Evolutionary conservation across 2,113 vertebrate species (phyloP), one percentile per base, ranked within the genome.

Genomic region (Onychorhynchus coronatus): DNA sequence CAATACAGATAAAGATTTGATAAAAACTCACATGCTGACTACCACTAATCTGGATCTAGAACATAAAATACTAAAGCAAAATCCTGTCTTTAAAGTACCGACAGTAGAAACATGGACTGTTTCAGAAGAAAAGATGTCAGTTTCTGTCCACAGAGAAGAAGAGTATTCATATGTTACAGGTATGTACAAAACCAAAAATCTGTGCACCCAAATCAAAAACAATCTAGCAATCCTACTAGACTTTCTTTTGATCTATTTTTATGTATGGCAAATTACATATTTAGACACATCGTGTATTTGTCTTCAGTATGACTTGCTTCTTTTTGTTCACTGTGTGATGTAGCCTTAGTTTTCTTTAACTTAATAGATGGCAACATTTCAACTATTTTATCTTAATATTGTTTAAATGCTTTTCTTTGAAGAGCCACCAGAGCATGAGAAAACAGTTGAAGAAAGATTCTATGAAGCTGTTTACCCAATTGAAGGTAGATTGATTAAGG

Each of bases 51-150:
- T 96, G 92, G 91, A 35, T 89, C 72, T 91, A 92, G 78, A 97
- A 88, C 88, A 95, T 61, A 61, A 84, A 92, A 76, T 72, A 88
- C 95, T 98, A 96, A 98, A 96, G 6, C 91, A 80, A 96, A 96
- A 95, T 96, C 92, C 95, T 98, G 91, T 98, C 88, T 98, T 98
- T 98, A 95, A 98, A 98, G 98, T 98, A 93, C 98, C 98, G 21
- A 97, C 97, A 44, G 98, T 98, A 92, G 97, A 98, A 91, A 98
- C 97, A 91, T 98, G 98, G 98, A 97, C 98, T 94, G 68, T 98
- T 97, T 98, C 98, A 92, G 98, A 98, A 98, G 98, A 98, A 97
- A 98, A 98, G 96, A 96, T 98, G 97, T 98, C 98, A 72, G 95
- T 98, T 97, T 98, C 98, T 93, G 97, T 98, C 91, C 98, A 97